phyloP scores from a whole-genome alignment of 2,113 vertebrate species.

The Albula goreensis region DNA sequence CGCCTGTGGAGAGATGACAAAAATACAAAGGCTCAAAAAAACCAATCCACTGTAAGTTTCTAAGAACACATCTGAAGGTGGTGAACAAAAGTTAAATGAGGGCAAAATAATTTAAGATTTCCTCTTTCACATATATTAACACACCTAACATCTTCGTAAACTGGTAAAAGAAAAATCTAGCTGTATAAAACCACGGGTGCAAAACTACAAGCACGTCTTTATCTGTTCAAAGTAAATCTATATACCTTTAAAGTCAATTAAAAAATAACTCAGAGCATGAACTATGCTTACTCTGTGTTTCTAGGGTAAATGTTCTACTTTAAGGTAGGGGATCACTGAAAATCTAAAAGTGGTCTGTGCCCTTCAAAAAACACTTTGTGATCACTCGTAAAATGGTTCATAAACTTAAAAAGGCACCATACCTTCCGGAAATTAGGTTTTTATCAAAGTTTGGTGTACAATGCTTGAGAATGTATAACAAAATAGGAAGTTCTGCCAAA shows the following conservation, averaged over 20 bases:
- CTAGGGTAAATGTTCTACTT: too few relatives aligned
- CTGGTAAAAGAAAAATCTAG: slow-evolving; percentile 18
- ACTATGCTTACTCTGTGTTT: too few relatives aligned
- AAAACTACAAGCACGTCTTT: too few relatives aligned
- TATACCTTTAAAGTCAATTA: background rate
- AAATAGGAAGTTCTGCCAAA: background rate
- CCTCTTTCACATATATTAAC: background rate
- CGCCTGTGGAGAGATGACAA: slow-evolving; percentile 54
- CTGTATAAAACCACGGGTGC: too few relatives aligned
- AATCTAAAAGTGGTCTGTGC: too few relatives aligned
- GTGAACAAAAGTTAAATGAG: background rate
- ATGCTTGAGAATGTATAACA: background rate
- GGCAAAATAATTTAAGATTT: background rate
- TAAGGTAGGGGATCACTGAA: too few relatives aligned
- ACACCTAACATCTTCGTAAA: slow-evolving; percentile 77
- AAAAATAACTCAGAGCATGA: background rate
- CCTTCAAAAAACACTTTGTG: background rate
- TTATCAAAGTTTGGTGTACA: background rate
- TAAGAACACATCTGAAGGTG: slow-evolving; percentile 52
- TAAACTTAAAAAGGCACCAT: background rate
- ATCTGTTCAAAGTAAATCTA: too few relatives aligned
- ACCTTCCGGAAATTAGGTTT: background rate
- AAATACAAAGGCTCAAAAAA: background rate
- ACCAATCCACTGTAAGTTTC: background rate
- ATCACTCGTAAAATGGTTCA: background rate